phyloP scores from a whole-genome alignment of 2,888 invertebrate species.

The Eledona agricola region DNA sequence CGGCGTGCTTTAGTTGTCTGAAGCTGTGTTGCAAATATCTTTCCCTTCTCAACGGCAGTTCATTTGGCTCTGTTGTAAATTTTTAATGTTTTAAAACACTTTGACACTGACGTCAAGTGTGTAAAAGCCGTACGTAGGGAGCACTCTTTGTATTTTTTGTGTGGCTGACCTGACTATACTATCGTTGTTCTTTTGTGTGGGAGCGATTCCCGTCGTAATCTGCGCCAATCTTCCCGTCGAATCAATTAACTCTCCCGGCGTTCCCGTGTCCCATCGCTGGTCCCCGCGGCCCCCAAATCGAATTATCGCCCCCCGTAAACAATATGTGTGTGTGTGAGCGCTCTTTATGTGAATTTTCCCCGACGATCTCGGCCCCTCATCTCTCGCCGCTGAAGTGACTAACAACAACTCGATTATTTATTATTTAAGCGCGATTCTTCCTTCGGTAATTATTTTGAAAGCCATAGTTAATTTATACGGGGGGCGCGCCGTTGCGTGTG shows the following conservation, averaged over 20 bases:
- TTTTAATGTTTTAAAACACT: too few species aligned
- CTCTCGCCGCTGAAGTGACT: conserved; percentile 53
- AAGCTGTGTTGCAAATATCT: too few species aligned
- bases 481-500: conserved; percentile 34
- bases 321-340: conserved; percentile 43
- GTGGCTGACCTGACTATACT: too few species aligned
- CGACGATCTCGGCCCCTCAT: conserved; percentile 32
- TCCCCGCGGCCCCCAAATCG: conserved; percentile 44
- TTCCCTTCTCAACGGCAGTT: too few species aligned
- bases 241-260: conserved; percentile 14
- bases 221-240: neutral
- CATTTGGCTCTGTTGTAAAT: too few species aligned
- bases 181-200: too few species aligned
- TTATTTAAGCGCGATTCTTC: conserved; percentile 54
- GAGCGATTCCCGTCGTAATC: too few species aligned
- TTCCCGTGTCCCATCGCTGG: conserved; percentile 7
- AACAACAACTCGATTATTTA: conserved; percentile 56
- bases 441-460: conserved; percentile 57
- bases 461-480: conserved; percentile 54
- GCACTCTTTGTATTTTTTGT: too few species aligned
- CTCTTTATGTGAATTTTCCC: conserved; percentile 15
- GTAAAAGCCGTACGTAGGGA: too few species aligned
- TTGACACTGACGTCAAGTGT: too few species aligned
- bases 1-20: too few species aligned
- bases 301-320: conserved; percentile 49